Conservation (phyloP, 2,888 invertebrate species). For the Taenaris catops region DNA sequence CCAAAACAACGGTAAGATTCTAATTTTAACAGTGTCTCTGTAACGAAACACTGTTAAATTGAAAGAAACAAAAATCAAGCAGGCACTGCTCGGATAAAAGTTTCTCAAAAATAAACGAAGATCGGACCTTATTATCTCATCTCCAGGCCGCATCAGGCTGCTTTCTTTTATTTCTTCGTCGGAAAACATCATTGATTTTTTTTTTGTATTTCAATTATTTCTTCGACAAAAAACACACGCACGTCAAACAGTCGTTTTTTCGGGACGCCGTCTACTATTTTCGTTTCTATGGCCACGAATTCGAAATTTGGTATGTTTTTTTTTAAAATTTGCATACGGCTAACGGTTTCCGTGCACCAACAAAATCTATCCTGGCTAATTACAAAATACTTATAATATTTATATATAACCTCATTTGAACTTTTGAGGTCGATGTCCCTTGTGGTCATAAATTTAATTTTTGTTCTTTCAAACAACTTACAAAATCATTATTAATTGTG, state of each 20-base stretch:
- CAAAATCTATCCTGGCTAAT: no score
- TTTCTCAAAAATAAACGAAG: constrained; percentile 35
- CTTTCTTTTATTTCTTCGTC: constrained; percentile 73
- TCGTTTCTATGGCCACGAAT: constrained; percentile 54
- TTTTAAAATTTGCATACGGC: constrained; percentile 20
- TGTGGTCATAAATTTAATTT: no score
- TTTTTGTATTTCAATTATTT: constrained; percentile 68
- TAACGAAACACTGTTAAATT: no score
- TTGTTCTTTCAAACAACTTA: no score
- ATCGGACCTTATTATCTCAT: constrained; percentile 70
- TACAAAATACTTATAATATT: no score
- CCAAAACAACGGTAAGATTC: no score
- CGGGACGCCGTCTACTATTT: constrained; percentile 43
- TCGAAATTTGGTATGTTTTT: constrained; percentile 40
- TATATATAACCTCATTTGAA: constrained; percentile 45
- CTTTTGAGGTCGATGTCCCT: constrained; percentile 26
- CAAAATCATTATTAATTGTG: no score
- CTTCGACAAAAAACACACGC: constrained; percentile 52
- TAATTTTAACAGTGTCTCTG: no score
- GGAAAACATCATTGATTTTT: constrained; percentile 73
- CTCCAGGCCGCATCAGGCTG: constrained; percentile 59
- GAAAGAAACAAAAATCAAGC: no score
- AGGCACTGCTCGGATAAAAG: no score
- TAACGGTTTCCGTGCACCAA: constrained; percentile 5
- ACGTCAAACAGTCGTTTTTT: constrained; percentile 56